phyloP scores from a whole-genome alignment of 2,797 vertebrate species.

The Sebastolobus altivelis region DNA sequence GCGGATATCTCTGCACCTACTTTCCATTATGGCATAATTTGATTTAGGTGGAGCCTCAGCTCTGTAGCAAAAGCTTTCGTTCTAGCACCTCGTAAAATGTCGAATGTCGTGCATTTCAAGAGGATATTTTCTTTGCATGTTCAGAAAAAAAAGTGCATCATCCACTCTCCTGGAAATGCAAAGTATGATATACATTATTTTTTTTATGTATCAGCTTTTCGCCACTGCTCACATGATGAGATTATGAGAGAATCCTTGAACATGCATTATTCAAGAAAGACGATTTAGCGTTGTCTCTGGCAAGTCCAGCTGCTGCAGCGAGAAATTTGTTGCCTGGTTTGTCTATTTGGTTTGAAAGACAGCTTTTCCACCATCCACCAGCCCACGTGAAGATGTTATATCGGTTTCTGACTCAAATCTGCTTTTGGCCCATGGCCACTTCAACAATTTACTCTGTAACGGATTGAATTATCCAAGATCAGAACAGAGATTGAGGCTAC shows the following conservation, averaged over 20 bases:
- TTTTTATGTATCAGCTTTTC: conserved; percentile 30
- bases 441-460: conserved; percentile 35
- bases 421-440: conserved; percentile 26
- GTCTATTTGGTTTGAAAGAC: conserved; percentile 35
- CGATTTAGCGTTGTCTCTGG: conserved; percentile 12
- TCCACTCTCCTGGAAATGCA: conserved; percentile 12
- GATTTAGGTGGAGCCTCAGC: conserved; percentile 46
- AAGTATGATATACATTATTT: conserved; percentile 17
- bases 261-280: conserved; percentile 50
- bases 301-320: conserved; percentile 2
- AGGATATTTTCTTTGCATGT: conserved; percentile 16
- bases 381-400: conserved; percentile 35
- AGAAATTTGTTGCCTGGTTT: neutral
- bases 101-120: conserved; percentile 29
- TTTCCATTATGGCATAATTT: conserved; percentile 69
- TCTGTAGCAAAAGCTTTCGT: conserved; percentile 23
- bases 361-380: conserved; percentile 6
- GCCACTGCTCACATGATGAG: conserved; percentile 20
- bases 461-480: conserved; percentile 53
- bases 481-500: conserved; percentile 44
- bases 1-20: conserved; percentile 62
- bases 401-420: conserved; percentile 26
- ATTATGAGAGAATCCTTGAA: conserved; percentile 18
- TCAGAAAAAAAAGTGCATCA: conserved; percentile 17
- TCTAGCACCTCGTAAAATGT: conserved; percentile 33